Percentiles rank a stretch among this genome's conserved stretches.
phyloP scores from a whole-genome alignment of 2,888 invertebrate species.

The Dryococelus australis region DNA sequence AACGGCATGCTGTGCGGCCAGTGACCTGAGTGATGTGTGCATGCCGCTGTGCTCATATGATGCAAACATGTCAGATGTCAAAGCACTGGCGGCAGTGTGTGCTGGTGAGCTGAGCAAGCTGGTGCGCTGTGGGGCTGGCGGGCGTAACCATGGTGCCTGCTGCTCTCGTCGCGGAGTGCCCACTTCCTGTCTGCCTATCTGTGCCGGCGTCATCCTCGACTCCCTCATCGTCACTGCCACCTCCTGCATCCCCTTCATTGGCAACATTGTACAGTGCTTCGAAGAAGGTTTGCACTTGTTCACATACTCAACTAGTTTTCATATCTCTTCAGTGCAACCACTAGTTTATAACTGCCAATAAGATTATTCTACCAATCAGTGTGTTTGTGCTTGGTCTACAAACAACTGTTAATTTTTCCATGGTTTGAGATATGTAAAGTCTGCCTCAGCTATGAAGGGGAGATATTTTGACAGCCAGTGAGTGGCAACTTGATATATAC shows the following conservation, averaged over 20 bases:
- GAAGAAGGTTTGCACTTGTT: conserved; percentile 72
- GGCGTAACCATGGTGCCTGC: conserved; percentile 78
- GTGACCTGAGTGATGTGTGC: conserved; percentile 72
- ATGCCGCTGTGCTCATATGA: conserved; percentile 83
- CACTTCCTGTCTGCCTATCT: conserved; percentile 72
- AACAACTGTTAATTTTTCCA: no score
- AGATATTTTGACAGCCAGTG: no score
- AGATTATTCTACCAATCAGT: no score
- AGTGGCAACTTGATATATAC: no score
- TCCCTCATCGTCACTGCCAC: conserved; percentile 67
- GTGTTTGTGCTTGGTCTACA: no score
- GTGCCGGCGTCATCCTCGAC: conserved; percentile 72
- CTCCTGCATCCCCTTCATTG: conserved; percentile 80
- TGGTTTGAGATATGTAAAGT: no score
- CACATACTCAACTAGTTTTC: neutral
- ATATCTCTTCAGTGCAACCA: neutral
- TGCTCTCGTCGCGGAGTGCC: conserved; percentile 78
- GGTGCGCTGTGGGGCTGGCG: conserved; percentile 69
- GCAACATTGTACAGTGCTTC: conserved; percentile 85
- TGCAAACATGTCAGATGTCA: conserved; percentile 81
- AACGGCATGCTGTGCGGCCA: conserved; percentile 78
- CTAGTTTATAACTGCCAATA: no score
- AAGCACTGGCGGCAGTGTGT: conserved; percentile 75
- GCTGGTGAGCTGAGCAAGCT: conserved; percentile 79
- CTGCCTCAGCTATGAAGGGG: no score